phyloP scores from a whole-genome alignment of 2,888 invertebrate genomes.

The Quadroppia sp. region DNA sequence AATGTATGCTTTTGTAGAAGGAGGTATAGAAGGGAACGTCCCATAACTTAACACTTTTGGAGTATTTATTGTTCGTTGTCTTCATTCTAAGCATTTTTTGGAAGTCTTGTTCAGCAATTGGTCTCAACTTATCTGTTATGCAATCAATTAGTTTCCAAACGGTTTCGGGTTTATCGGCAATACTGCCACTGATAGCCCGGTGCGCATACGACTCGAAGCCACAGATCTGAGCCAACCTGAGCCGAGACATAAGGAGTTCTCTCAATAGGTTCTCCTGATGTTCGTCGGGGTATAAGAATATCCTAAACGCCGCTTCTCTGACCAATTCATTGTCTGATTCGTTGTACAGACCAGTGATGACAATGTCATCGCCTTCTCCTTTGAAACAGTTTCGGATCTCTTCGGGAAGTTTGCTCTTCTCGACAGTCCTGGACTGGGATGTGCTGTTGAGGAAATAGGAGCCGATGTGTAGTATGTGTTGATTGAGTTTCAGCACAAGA shows the following conservation, averaged over 20 bases:
- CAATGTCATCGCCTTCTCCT: constrained; percentile 66
- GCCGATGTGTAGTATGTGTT: constrained; percentile 66
- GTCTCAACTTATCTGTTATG: constrained; percentile 66
- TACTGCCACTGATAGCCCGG: constrained; percentile 57
- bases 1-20: constrained; percentile 50
- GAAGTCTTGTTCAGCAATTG: constrained; percentile 70
- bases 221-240: constrained; percentile 76
- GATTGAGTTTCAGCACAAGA: constrained; percentile 77
- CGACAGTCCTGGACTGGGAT: constrained; percentile 62
- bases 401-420: constrained; percentile 64
- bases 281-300: constrained; percentile 73
- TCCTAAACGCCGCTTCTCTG: constrained; percentile 80
- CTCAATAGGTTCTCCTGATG: constrained; percentile 70
- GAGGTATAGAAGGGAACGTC: constrained; percentile 76
- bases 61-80: neutral
- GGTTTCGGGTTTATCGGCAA: constrained; percentile 71
- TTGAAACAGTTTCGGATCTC: constrained; percentile 66
- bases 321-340: constrained; percentile 71
- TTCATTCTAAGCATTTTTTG: constrained; percentile 55
- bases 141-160: constrained; percentile 74
- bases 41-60: constrained; percentile 59
- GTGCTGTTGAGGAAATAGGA: constrained; percentile 53
- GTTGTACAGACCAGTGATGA: constrained; percentile 74
- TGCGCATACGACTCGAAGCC: constrained; percentile 86
- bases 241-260: constrained; percentile 68